phyloP scores from a whole-genome alignment of 2,113 vertebrate genomes.

The Poeciliopsis retropinna region DNA sequence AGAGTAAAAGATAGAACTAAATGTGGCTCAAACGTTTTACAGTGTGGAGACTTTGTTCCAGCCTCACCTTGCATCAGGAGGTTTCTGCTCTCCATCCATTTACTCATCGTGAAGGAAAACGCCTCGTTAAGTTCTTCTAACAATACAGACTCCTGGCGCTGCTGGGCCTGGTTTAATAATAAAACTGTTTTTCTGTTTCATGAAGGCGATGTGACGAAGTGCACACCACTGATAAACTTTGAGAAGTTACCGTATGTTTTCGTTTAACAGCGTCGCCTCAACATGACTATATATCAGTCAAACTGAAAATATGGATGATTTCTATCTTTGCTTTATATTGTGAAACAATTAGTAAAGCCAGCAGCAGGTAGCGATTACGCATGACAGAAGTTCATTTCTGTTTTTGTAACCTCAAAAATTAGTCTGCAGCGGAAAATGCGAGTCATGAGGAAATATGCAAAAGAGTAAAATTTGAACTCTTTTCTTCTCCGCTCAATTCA shows the following conservation, averaged over 20 bases:
- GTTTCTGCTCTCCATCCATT: constrained; percentile 47
- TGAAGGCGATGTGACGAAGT: constrained; percentile 50
- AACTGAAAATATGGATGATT: constrained; percentile 1
- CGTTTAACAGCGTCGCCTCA: constrained; percentile 19
- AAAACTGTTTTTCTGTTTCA: constrained; percentile 61
- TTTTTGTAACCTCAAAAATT: too few relatives aligned
- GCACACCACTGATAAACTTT: constrained; percentile 37
- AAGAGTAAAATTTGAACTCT: too few relatives aligned
- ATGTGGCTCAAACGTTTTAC: too few relatives aligned
- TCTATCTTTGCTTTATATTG: neutral
- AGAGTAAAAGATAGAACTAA: too few relatives aligned
- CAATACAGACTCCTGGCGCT: constrained; percentile 38
- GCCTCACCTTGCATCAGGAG: constrained; percentile 40
- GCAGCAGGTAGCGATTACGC: too few relatives aligned
- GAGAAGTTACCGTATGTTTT: constrained; percentile 51
- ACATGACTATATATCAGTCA: constrained; percentile 13
- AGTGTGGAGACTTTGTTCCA: constrained; percentile 41
- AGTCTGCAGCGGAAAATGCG: too few relatives aligned
- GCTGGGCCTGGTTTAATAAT: constrained; percentile 68
- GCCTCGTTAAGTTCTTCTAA: constrained; percentile 74
- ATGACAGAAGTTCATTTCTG: too few relatives aligned
- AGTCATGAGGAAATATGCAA: too few relatives aligned
- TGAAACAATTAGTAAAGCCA: neutral
- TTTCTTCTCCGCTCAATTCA: too few relatives aligned
- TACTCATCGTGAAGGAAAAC: constrained; percentile 64